phyloP scores from a whole-genome alignment of 2,113 vertebrate genomes.

The Odobenus rosmarus region DNA sequence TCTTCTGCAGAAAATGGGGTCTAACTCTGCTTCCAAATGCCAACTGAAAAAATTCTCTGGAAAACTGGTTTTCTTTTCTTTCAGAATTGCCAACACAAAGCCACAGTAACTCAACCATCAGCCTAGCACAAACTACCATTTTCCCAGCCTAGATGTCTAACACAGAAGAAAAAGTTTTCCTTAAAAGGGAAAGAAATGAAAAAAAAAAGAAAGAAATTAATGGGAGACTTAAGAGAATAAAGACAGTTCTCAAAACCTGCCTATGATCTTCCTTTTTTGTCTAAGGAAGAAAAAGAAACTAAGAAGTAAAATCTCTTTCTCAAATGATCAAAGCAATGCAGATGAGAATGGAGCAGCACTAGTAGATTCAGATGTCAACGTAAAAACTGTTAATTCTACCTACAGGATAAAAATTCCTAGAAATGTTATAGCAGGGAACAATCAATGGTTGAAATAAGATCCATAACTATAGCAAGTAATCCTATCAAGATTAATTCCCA shows the following conservation, averaged over 20 bases:
- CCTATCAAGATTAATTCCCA: not conserved
- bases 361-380: not conserved
- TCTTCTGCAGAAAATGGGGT: not conserved
- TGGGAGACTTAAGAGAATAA: not conserved
- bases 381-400: not conserved
- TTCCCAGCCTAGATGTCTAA: not conserved
- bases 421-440: not conserved
- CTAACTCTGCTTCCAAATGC: not conserved
- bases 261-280: not conserved
- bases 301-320: not conserved
- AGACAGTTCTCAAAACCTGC: not conserved
- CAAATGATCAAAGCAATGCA: not conserved
- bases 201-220: not conserved
- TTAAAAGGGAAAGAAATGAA: not conserved
- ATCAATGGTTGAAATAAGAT: not conserved
- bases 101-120: not conserved
- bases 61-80: not conserved
- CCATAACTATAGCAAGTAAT: not conserved
- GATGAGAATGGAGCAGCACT: not conserved
- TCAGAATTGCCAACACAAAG: not conserved
- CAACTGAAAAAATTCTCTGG: not conserved
- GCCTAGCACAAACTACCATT: not conserved
- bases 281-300: conserved; percentile 5
- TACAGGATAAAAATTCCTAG: conserved; percentile 8
- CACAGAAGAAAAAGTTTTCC: not conserved